phyloP scores from a whole-genome alignment of 2,113 vertebrate genomes.

The Myanophis thanlyinensis region DNA sequence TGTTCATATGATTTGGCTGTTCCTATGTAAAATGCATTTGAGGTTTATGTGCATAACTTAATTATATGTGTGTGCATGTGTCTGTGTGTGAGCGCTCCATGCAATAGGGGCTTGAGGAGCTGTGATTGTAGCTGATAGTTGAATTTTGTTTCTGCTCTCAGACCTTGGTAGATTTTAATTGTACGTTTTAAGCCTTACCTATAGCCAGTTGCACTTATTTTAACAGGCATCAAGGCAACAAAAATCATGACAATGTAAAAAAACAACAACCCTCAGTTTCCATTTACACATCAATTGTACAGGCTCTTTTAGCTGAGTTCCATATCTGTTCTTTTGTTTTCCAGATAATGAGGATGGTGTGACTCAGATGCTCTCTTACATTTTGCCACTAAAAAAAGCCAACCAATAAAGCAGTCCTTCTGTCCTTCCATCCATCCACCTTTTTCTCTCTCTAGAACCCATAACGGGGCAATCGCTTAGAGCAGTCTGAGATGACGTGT shows the following conservation, averaged over 20 bases:
- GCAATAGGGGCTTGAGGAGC: neutral
- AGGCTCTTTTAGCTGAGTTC: slow-evolving; percentile 25
- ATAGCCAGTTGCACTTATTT: neutral
- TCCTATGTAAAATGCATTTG: neutral
- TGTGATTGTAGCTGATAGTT: neutral
- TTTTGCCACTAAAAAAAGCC: neutral
- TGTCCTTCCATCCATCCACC: neutral
- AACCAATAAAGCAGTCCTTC: neutral
- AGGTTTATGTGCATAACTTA: neutral
- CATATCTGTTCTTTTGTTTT: neutral
- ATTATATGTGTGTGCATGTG: neutral
- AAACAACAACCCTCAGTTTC: neutral
- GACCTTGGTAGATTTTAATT: neutral
- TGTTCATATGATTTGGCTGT: neutral
- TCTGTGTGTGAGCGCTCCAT: too few species aligned
- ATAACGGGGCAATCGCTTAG: neutral
- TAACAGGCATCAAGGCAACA: neutral
- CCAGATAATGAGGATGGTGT: neutral
- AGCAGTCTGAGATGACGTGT: neutral
- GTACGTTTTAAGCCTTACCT: neutral
- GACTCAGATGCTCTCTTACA: neutral
- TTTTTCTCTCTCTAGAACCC: neutral
- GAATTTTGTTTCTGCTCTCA: neutral
- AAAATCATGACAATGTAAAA: neutral
- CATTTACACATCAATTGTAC: neutral